These are phyloP conservation scores for Liparis tanakae DNA, from an alignment of 2,797 vertebrate genomes.

Conservation along the genomic window DNA sequence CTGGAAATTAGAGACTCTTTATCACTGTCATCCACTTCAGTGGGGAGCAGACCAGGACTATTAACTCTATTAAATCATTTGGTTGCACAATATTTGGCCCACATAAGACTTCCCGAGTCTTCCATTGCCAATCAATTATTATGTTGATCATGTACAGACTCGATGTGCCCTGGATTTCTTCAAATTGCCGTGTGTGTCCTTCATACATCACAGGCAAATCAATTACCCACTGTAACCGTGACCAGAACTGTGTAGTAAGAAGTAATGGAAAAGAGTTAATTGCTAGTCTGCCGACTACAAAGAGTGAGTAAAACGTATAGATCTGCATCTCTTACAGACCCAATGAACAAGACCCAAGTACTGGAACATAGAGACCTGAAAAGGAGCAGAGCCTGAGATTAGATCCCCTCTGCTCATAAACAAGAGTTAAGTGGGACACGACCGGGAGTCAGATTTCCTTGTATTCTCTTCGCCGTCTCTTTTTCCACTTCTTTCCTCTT, in stretches of 20 bases:
- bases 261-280: slow-evolving; percentile 28
- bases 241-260: slow-evolving; percentile 23
- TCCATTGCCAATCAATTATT: slow-evolving; percentile 58
- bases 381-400: slow-evolving; percentile 54
- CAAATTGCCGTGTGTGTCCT: slow-evolving; percentile 34
- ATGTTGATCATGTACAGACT: slow-evolving; percentile 41
- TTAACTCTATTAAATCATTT: slow-evolving; percentile 65
- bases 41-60: slow-evolving; percentile 40
- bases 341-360: slow-evolving; percentile 2
- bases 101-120: slow-evolving; percentile 28
- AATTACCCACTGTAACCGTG: slow-evolving; percentile 38
- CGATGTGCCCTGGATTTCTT: slow-evolving; percentile 33
- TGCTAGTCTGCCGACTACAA: not conserved
- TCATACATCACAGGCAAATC: slow-evolving; percentile 43
- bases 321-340: slow-evolving; percentile 9
- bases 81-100: slow-evolving; percentile 51
- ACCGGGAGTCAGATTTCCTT: slow-evolving; percentile 84
- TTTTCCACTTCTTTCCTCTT: slow-evolving; percentile 80
- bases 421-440: slow-evolving; percentile 77
- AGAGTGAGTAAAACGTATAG: slow-evolving; percentile 9
- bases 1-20: slow-evolving; percentile 50
- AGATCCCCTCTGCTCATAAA: slow-evolving; percentile 75
- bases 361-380: slow-evolving; percentile 30
- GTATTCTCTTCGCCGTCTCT: slow-evolving; percentile 79
- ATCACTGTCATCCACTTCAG: slow-evolving; percentile 50